phyloP scores from a whole-genome alignment of 2,113 vertebrate species.

The Sinosuthora webbiana region DNA sequence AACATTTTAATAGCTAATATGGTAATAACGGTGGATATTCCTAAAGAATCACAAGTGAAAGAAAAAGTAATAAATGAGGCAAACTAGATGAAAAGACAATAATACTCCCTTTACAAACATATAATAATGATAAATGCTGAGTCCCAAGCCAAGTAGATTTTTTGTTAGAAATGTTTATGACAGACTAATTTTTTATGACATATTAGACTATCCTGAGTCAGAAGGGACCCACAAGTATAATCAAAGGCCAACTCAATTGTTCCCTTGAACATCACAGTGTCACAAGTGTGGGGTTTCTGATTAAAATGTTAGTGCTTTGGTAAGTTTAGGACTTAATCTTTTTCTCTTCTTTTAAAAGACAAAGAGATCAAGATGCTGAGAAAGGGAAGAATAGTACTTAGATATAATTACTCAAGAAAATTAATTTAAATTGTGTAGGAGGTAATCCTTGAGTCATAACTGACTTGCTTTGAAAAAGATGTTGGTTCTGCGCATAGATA shows the following conservation, averaged over 20 bases:
- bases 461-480: not conserved
- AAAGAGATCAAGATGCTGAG: not conserved
- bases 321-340: not conserved
- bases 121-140: not conserved
- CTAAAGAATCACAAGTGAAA: not conserved
- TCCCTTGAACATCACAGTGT: not conserved
- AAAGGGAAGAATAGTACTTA: not conserved
- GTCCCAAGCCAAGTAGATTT: not conserved
- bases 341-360: not conserved
- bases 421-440: conserved; percentile 13
- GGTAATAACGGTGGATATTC: not conserved
- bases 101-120: not conserved
- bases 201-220: not conserved
- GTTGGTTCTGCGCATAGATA: not conserved
- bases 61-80: not conserved
- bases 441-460: not conserved
- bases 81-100: not conserved
- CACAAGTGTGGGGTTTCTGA: not conserved
- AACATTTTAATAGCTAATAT: not conserved
- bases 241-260: not conserved
- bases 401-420: not conserved
- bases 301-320: not conserved
- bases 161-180: not conserved
- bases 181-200: not conserved
- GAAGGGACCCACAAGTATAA: not conserved